Percentiles rank a stretch among this genome's conserved stretches.
These are phyloP conservation scores for Drosophila miranda DNA, from an alignment of 1,140 invertebrate species.

Conservation along the genomic window DNA sequence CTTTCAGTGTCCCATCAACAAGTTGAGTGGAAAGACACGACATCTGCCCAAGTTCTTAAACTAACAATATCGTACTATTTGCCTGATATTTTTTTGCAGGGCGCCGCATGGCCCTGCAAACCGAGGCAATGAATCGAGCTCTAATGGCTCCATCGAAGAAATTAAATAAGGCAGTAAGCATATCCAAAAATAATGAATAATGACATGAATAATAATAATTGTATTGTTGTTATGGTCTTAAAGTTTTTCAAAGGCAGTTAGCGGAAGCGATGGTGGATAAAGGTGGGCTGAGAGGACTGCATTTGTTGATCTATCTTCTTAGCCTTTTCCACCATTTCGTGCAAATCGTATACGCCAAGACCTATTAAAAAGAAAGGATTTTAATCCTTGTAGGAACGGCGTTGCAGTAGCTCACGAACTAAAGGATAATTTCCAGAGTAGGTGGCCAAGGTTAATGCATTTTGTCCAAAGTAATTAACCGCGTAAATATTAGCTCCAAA, in stretches of 20 bases:
- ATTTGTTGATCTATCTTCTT: background rate
- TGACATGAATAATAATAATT: too few species aligned
- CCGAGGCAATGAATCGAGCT: too few species aligned
- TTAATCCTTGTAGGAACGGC: conserved; percentile 69
- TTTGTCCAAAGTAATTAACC: conserved; percentile 76
- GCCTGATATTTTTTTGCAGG: too few species aligned
- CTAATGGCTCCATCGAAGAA: too few species aligned
- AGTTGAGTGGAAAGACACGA: too few species aligned
- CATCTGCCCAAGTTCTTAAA: too few species aligned
- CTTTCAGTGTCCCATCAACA: too few species aligned
- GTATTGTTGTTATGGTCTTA: background rate
- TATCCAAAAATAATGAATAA: too few species aligned
- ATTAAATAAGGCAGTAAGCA: too few species aligned
- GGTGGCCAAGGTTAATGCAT: conserved; percentile 71
- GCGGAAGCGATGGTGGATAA: conserved; percentile 11
- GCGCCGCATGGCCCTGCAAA: too few species aligned
- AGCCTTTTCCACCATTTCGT: conserved; percentile 27
- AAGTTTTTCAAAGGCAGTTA: background rate
- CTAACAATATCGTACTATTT: too few species aligned
- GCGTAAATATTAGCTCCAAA: conserved; percentile 63
- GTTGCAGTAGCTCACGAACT: conserved; percentile 57
- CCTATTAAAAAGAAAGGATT: conserved; percentile 44
- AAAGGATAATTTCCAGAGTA: conserved; percentile 54
- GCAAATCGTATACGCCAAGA: conserved; percentile 47
- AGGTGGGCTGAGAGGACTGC: background rate